These are phyloP conservation scores for Acleris emargana DNA, from an alignment of 2,888 invertebrate species.

Conservation along the genomic window DNA sequence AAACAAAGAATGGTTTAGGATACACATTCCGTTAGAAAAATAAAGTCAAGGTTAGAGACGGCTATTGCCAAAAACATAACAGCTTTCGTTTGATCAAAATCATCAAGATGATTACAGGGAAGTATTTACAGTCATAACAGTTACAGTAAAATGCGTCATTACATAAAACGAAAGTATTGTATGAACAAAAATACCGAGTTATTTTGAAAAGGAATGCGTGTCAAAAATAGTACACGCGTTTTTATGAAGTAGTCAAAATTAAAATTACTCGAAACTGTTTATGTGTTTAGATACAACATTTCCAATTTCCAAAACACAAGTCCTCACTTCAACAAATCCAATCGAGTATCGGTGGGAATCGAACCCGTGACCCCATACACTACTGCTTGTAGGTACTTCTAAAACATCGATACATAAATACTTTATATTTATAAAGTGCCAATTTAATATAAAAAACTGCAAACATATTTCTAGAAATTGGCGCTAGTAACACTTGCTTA, in stretches of 20 bases:
- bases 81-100: neutral
- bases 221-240: conserved; percentile 19
- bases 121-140: neutral
- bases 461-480: neutral
- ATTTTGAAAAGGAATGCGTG: conserved; percentile 29
- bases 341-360: no score
- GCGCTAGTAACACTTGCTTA: neutral
- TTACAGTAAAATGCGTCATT: conserved; percentile 19
- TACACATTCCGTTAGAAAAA: no score
- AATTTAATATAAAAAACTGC: neutral
- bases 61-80: neutral
- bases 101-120: no score
- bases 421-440: no score
- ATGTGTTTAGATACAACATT: neutral
- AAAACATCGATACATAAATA: no score
- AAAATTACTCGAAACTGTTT: neutral
- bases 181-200: conserved; percentile 25
- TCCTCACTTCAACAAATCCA: no score
- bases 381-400: no score
- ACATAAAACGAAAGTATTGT: conserved; percentile 19
- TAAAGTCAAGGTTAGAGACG: no score
- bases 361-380: no score
- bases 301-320: no score
- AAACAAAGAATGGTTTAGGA: no score
- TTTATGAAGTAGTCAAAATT: conserved; percentile 27